Base-by-base conservation (phyloP, 2,797 vertebrate genomes). In the Leptodactylus fallax region DNA sequence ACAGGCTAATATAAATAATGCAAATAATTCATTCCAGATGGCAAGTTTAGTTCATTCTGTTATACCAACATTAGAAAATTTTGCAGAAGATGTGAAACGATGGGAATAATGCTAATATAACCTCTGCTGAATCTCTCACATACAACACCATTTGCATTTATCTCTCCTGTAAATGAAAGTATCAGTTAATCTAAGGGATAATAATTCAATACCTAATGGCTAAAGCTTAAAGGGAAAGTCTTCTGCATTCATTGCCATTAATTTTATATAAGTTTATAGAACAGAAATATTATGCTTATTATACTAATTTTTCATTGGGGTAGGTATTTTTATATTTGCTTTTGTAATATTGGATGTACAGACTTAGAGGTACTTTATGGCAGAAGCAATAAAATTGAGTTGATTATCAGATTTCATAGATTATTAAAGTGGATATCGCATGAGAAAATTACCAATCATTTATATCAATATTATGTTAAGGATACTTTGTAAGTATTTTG, bases 1-100 rank as follows among this genome's bases (percentile, higher is more conserved):
- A 79, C 74, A 79, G 84, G 76, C 84, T 65, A 55, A 85, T 85
- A 85, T 85, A 85, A 79, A 85, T 85, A 85, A 86, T 80, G 85
- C 63, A 86, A 79, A 79, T 47, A n/a, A 65, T 86, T 79, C 58
- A 17, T 85, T 85, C 61, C 51, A 80, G 77, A 56, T 86, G 61
- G 65, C 63, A 86, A 16, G 25, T 45, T 86, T 63, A 67, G 17
- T 79, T 79, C 61, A 17, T 79, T 85, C 74, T 85, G n/a, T 79
- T 67, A 53, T 79, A 36, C 17, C 47, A 65, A 79, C 60, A 77
- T 76, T 78, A 67, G 74, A 36, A 74, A 65, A 53, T 10, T 61
- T 36, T 10, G 78, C 7, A 21, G 76, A 16, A 7, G 51, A 51
- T n/a, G 60, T 7, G 78, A 36, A 79, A 85, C n/a, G 77, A 77